These are phyloP conservation scores for Pseudomugil gertrudae DNA, from an alignment of 2,797 vertebrate species.

Conservation along the genomic window DNA sequence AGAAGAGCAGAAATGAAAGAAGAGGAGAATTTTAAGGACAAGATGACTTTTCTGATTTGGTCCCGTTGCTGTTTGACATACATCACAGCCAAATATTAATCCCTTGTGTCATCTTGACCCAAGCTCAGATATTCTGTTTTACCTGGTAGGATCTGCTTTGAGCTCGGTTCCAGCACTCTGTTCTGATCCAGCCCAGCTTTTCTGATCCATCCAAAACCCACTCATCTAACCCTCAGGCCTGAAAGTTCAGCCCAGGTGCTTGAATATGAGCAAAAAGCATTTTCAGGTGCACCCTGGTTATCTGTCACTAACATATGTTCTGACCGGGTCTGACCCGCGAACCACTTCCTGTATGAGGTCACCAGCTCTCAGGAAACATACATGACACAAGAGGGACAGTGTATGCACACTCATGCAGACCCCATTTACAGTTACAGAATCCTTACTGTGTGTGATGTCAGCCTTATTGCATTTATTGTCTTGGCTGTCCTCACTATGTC, in stretches of 20 bases:
- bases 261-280: conserved; percentile 28
- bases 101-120: conserved; percentile 41
- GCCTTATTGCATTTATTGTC: conserved; percentile 27
- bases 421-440: conserved; percentile 25
- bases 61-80: conserved; percentile 32
- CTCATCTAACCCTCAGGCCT: conserved; percentile 10
- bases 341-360: conserved; percentile 81
- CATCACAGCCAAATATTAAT: conserved; percentile 43
- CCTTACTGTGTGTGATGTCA: conserved; percentile 21
- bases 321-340: conserved; percentile 68
- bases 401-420: conserved; percentile 30
- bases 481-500: not conserved
- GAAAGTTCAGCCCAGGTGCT: conserved; percentile 28
- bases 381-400: conserved; percentile 72
- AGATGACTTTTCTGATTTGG: conserved; percentile 38
- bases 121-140: conserved; percentile 13
- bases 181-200: conserved; percentile 26
- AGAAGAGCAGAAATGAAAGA: conserved; percentile 28
- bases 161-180: conserved; percentile 36
- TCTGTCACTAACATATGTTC: conserved; percentile 60
- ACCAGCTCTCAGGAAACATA: conserved; percentile 77
- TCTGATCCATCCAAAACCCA: conserved; percentile 33
- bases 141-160: conserved; percentile 24
- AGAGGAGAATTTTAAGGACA: conserved; percentile 46
- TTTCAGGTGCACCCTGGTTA: conserved; percentile 42